Evolutionary conservation across 2,888 invertebrate genomes (phyloP), one percentile per base, ranked within the genome.

Genomic region (Willowsia nigromaculata): DNA sequence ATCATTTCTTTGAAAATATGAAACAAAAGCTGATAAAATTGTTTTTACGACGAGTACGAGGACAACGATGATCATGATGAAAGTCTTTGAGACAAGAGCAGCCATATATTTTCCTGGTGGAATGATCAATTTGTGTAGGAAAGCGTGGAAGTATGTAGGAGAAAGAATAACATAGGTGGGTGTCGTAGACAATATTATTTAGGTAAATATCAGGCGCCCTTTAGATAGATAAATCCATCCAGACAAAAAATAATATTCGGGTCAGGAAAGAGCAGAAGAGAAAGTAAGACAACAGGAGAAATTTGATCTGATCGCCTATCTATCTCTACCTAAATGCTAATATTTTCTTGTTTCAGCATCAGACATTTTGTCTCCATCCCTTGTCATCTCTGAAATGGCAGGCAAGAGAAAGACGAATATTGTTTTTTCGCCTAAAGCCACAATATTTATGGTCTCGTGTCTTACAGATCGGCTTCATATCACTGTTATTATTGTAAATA

Each of bases 321-420:
- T 30, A 62, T 13, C 27, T 62, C 30, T 22, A n/a, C 71, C 71
- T 71, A 71, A 71, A 71, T 43, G 40, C 71, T 59, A 43, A 43
- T 62, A 74, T 74, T 56, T 74, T 40, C 74, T 47, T 83, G 47
- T 83, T 68, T 50, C 81, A 82, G 62, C 81, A 82, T 82, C 50
- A 83, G 83, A 68, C 83, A 27, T 62, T 30, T 68, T 68, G 65
- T 68, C 68, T 83, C 56, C 56, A 27, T 30, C 56, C 80, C n/a
- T 62, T 59, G 11, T 9, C 11, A 13, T 43, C 4, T 37, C 9
- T 43, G 43, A 13, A 43, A 33, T 2, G 56, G 37, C 50, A 33
- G 30, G 15, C 4, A 6, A 33, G 30, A 56, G 56, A 22, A 27
- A 15, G 11, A 62, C 1, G 53, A 56, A 22, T 25, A 22, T 1